Base-by-base conservation (phyloP, 1,140 invertebrate species). In the Ericerus pela region DNA sequence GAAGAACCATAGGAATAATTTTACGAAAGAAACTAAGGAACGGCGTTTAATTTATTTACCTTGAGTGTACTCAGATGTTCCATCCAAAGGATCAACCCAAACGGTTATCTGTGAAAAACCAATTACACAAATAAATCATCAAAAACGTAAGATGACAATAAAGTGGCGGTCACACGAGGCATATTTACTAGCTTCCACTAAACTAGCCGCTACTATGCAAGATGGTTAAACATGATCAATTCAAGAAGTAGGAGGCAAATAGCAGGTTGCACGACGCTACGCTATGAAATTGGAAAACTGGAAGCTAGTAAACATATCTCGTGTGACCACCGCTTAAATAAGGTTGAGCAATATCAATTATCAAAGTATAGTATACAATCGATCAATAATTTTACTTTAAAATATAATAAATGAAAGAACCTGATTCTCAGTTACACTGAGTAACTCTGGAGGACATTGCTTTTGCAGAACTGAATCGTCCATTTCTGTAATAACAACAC, bases 71-170 rank as follows among this genome's bases (percentile, higher is more conserved):
- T 96, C 92, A 27, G 82, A 79, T 37, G 92, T 96, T 59, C 96
- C 96, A 80, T 99, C 96, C 2, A 99, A 72, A 6, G 96, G 96
- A 76, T 99, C 96, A 5, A 99, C 91, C 96, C 96, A 99, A 43
- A 98, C 79, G 26, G 93, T 89, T 61, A 80, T 63, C 77, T 79
- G 59, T 60, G 57, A 57, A 47, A 26, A 38, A 38, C 27, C 36
- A 56, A 33, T 24, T 22, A 24, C 5, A 26, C 51, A 26, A 12
- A 53, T 11, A 20, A 28, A 30, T n/a, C n/a, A 53, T 27, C 2
- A 51, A 16, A 6, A 14, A 53, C 16, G 5, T 16, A 12, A 22
- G 11, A 52, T 6, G 20, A n/a, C 51, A 20, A 27, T 14, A 16
- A 5, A 11, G 10, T 10, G n/a, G 4, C 8, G 8, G n/a, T 33